Evolutionary conservation across 1,140 invertebrate genomes (phyloP), one percentile per base, ranked within the genome.

Genomic region (Atopsyche davidsoni): DNA sequence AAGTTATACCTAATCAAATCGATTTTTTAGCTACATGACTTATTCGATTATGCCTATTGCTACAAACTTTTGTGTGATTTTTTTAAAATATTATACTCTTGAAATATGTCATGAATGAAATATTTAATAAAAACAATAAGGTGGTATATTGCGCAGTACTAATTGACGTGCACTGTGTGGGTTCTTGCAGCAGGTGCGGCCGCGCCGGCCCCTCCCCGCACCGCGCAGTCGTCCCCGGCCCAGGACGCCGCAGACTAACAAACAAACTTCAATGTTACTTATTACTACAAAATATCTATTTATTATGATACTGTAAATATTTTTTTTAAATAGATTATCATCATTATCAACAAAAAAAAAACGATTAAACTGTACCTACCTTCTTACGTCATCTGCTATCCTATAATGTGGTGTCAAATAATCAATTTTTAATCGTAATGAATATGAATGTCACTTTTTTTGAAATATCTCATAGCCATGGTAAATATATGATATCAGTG

Each of bases 241-340:
- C 19, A 45, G 43, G 44, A 24, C 23, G 46, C 42, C 53, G 51
- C 39, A 50, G 39, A 46, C 50, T 46, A 49, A 51, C 55, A 47
- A 52, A 46, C 36, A 46, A 49, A 41, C 41, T 44, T 50, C 51
- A 58, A 58, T 58, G 48, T 51, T 58, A 58, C 51, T 58, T 58
- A 58, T 57, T 56, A 52, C 49, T 52, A 57, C 55, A 57, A 57
- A 41, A 57, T 53, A 58, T 58, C 56, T 58, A 58, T 58, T 58
- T 58, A 58, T 58, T 58, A 58, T 48, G 56, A 58, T 53, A 58
- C 46, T 58, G 57, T 58, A 58, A 58, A 58, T 58, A 58, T 58
- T 55, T 58, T 55, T 55, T 58, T 58, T 58, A 58, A 57, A 58
- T 58, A 58, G 56, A 58, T 54, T 58, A 54, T 58, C 56, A 58